Base-by-base conservation (phyloP, 2,797 vertebrate species). In the Gephyroberyx darwinii region DNA sequence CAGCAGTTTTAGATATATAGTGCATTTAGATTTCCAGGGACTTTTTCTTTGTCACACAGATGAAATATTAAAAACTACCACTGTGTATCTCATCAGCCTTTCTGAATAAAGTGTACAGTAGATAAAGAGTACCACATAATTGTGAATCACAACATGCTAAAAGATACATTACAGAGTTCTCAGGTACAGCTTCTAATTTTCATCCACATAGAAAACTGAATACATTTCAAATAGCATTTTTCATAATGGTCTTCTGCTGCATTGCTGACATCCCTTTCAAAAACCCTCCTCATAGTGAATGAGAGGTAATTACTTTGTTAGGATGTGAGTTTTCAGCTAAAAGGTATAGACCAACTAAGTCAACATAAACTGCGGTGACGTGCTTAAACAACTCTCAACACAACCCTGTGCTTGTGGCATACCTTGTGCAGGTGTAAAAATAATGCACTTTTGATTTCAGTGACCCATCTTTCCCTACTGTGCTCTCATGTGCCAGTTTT, bases 381-480 rank as follows among this genome's bases (percentile, higher is more conserved):
- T 12, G 10, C 39, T 12, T 41, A 0, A 9, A 10, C 39, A 41
- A 41, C 39, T 9, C 8, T 9, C 39, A 41, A 12, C 26, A 30
- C 26, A 54, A 3, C 48, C 20, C n/a, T 30, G 20, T 30, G 22
- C 22, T 26, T 22, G 51, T 30, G 10, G 5, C 5, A 5, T 10
- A 53, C 43, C 19, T 30, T 16, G 52, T 54, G 52, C 52, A 54
- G 14, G 9, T 16, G 10, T 6, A 45, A 45, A 45, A 13, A 8
- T 35, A 26, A 26, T 61, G 52, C 33, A 68, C 50, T 39, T 30
- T 63, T 51, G n/a, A 51, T 16, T 60, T 43, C 52, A 33, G 39
- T 26, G 47, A 54, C 16, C 22, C 41, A 16, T 10, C 48, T 50
- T 48, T 45, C 33, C 52, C 13, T 43, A 14, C 41, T 43, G 41